Percentiles rank a stretch among this genome's conserved stretches.
phyloP scores from a whole-genome alignment of 2,888 invertebrate genomes.

The Electrophaes corylata region DNA sequence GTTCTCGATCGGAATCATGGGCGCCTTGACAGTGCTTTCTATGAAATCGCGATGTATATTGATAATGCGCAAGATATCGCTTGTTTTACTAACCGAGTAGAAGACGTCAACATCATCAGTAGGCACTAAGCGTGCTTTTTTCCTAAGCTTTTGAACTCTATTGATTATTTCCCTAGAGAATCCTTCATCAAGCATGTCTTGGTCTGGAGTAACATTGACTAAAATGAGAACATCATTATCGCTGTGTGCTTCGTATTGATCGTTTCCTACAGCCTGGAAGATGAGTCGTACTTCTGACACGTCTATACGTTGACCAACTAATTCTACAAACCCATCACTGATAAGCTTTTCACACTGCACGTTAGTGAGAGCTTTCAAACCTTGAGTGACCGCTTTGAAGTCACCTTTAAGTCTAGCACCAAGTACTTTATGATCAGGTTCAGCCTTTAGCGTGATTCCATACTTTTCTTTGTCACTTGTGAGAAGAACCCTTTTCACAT shows the following conservation, averaged over 20 bases:
- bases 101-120: constrained; percentile 94
- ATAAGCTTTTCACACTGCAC: constrained; percentile 91
- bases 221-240: constrained; percentile 95
- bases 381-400: constrained; percentile 93
- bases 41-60: constrained; percentile 90
- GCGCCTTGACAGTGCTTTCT: constrained; percentile 91
- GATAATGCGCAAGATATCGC: constrained; percentile 88
- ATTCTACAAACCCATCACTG: constrained; percentile 87
- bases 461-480: constrained; percentile 96
- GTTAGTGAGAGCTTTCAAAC: constrained; percentile 91
- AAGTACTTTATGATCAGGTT: constrained; percentile 96
- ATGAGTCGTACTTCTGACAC: constrained; percentile 92
- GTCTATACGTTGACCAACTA: constrained; percentile 90
- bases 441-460: constrained; percentile 95
- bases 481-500: constrained; percentile 92
- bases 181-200: constrained; percentile 96
- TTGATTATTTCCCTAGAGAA: constrained; percentile 97
- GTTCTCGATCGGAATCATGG: constrained; percentile 84
- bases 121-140: constrained; percentile 96
- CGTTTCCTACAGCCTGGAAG: constrained; percentile 88
- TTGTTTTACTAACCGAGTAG: constrained; percentile 86
- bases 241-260: constrained; percentile 94
- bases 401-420: constrained; percentile 95
- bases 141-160: constrained; percentile 97
- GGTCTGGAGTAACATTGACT: constrained; percentile 94